These are phyloP conservation scores for Melinopterus prodromus DNA, from an alignment of 2,888 invertebrate genomes.

Conservation along the genomic window DNA sequence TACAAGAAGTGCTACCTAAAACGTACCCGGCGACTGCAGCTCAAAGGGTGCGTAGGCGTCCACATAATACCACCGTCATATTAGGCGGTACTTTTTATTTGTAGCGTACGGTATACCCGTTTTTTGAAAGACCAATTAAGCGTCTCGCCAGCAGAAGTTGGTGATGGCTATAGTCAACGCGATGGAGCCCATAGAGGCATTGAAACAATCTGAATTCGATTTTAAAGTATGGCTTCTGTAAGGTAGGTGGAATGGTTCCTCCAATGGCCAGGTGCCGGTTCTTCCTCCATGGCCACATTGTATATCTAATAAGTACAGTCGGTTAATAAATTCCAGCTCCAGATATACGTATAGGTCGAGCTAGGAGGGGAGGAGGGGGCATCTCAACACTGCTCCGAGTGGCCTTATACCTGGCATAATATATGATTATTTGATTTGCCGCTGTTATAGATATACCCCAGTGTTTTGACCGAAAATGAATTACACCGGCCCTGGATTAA, in stretches of 20 bases:
- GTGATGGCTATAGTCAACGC: too few relatives aligned
- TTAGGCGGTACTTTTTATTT: too few relatives aligned
- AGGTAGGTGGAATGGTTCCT: too few relatives aligned
- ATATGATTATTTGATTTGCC: conserved; percentile 44
- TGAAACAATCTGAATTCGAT: not conserved
- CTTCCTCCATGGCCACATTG: conserved; percentile 46
- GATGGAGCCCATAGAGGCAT: not conserved
- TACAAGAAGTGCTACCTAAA: conserved; percentile 53
- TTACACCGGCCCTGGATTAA: conserved; percentile 37
- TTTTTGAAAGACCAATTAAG: too few relatives aligned
- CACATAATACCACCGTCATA: too few relatives aligned
- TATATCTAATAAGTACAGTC: conserved; percentile 47
- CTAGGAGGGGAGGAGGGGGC: conserved; percentile 42
- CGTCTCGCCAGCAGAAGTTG: too few relatives aligned
- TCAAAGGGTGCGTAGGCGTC: too few relatives aligned
- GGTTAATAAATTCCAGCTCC: conserved; percentile 47
- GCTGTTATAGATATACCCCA: conserved; percentile 41
- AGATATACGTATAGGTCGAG: not conserved
- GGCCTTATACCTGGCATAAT: conserved; percentile 44
- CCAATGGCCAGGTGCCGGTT: conserved; percentile 43
- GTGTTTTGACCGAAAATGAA: conserved; percentile 46
- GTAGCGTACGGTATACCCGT: too few relatives aligned
- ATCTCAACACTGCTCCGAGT: conserved; percentile 31
- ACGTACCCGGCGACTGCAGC: conserved; percentile 42
- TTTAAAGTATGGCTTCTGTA: not conserved